A percentile compares a stretch with the other conserved stretches of the same genome.
Conservation (phyloP, 1,140 invertebrate genomes). For the Drosophila pseudoobscura region DNA sequence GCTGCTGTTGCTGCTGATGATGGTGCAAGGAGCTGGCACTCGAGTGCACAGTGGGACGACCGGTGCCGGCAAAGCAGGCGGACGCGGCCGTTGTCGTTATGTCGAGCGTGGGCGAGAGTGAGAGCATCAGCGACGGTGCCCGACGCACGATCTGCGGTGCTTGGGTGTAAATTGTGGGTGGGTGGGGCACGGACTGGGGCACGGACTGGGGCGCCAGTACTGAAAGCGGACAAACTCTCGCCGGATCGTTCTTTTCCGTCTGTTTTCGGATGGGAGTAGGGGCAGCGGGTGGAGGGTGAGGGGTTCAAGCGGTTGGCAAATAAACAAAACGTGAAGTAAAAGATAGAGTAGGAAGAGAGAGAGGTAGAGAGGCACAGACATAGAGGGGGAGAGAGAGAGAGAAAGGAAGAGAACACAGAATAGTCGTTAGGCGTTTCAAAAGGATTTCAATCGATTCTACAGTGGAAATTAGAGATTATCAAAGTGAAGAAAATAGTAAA, state of each 20-base stretch:
- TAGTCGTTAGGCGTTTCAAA: not conserved
- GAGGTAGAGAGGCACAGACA: slow-evolving; percentile 7
- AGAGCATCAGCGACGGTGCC: slow-evolving; percentile 56
- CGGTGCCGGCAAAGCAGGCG: slow-evolving; percentile 45
- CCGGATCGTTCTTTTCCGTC: slow-evolving; percentile 34
- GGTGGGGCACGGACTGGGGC: slow-evolving; percentile 25
- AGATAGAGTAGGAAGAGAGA: slow-evolving; percentile 23
- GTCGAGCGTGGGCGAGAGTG: slow-evolving; percentile 44
- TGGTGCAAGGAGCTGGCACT: slow-evolving; percentile 46
- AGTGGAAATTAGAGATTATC: too few species aligned
- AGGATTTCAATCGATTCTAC: too few species aligned
- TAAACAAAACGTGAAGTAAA: slow-evolving; percentile 15
- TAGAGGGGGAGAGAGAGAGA: slow-evolving; percentile 22
- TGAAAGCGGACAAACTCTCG: not conserved
- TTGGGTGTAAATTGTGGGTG: slow-evolving; percentile 67
- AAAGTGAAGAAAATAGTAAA: too few species aligned
- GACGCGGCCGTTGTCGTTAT: slow-evolving; percentile 40
- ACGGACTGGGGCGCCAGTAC: not conserved
- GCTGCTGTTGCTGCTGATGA: slow-evolving; percentile 23
- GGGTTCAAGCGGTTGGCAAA: slow-evolving; percentile 20
- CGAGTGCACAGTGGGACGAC: slow-evolving; percentile 25
- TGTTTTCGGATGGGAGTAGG: not conserved
- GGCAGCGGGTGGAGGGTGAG: too few species aligned
- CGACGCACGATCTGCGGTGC: slow-evolving; percentile 59
- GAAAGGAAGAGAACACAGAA: slow-evolving; percentile 39